Evolutionary conservation across 2,113 vertebrate genomes (phyloP).

Genomic region (Promerops cafer): DNA sequence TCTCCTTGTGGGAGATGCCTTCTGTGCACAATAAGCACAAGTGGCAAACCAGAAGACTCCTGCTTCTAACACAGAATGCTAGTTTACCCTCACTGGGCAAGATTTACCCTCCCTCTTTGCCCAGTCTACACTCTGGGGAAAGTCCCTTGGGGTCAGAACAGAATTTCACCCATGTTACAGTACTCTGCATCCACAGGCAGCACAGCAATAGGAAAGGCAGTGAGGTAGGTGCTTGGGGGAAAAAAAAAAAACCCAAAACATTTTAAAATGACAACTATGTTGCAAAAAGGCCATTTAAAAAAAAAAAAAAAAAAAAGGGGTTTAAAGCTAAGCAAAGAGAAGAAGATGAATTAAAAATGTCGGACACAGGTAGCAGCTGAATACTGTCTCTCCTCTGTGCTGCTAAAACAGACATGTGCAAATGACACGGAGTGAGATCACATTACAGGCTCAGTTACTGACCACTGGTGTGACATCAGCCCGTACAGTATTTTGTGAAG

Average conservation of each 20-base stretch:
- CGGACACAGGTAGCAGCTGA: not conserved
- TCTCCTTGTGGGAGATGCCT: fast-evolving
- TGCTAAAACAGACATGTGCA: not conserved
- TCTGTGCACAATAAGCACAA: not conserved
- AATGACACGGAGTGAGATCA: not conserved
- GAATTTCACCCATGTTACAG: not conserved
- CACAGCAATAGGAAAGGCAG: not conserved
- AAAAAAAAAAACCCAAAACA: too few species aligned
- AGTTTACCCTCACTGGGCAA: not conserved
- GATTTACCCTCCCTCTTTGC: not conserved
- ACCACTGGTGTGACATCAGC: not conserved
- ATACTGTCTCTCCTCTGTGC: not conserved
- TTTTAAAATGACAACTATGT: fast-evolving
- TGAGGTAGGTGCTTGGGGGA: fast-evolving
- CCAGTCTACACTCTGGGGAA: not conserved
- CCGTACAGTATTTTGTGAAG: not conserved
- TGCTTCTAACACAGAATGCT: not conserved
- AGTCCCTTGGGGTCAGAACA: not conserved
- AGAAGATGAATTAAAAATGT: not conserved
- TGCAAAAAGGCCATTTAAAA: not conserved
- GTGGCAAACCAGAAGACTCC: not conserved
- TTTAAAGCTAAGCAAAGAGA: not conserved
- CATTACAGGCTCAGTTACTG: not conserved
- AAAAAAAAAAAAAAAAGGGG: not conserved
- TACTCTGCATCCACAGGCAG: not conserved